Conservation (phyloP, 2,888 invertebrate genomes). For the Trichacis sp. region DNA sequence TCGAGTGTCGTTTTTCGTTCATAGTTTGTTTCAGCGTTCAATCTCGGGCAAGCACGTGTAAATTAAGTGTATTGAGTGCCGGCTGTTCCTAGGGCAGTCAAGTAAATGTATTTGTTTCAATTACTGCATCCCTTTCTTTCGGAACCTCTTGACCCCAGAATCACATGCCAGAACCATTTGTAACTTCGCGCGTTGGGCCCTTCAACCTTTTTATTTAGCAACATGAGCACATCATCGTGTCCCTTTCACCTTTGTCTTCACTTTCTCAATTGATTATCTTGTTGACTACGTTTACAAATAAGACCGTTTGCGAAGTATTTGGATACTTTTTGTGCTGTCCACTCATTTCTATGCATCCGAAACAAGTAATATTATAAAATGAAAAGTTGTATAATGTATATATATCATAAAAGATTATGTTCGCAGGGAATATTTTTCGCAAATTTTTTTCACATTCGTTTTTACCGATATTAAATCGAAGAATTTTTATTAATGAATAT, state of each 20-base stretch:
- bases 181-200: neutral
- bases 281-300: neutral
- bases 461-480: too few relatives aligned
- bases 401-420: too few relatives aligned
- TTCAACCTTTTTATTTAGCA: slow-evolving; percentile 2
- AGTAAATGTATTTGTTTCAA: slow-evolving; percentile 6
- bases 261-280: neutral
- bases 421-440: too few relatives aligned
- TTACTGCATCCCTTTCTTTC: slow-evolving; percentile 6
- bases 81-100: neutral
- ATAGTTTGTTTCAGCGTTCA: too few relatives aligned
- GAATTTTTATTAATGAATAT: too few relatives aligned
- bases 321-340: too few relatives aligned
- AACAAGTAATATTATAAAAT: too few relatives aligned
- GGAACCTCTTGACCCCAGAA: slow-evolving; percentile 1
- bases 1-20: too few relatives aligned
- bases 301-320: too few relatives aligned
- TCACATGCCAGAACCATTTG: slow-evolving; percentile 4
- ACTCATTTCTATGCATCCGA: too few relatives aligned
- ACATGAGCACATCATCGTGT: neutral
- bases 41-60: neutral
- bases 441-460: too few relatives aligned
- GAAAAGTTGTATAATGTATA: too few relatives aligned
- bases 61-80: neutral
- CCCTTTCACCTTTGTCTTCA: neutral